Base-by-base conservation (phyloP, 2,797 vertebrate genomes). In the Oreonectes daqikongensis region DNA sequence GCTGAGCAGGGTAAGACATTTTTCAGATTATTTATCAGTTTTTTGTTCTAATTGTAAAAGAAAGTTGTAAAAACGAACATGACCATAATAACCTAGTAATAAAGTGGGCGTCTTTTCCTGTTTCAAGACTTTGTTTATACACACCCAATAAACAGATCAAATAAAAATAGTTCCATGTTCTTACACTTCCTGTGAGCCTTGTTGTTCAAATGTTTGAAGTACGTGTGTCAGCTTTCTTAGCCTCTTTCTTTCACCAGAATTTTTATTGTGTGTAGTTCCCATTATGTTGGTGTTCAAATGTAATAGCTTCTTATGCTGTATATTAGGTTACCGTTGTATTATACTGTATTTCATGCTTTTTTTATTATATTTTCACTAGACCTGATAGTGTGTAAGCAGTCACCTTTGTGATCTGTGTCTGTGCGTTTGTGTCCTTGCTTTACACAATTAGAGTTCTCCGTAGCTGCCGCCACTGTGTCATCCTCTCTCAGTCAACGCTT, bases 401-500 rank as follows among this genome's bases (percentile, higher is more conserved):
- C 64, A 72, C 65, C 52, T 78, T 50, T 81, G 50, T 82, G 61
- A 61, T 74, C 30, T 83, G 79, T 84, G 73, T 73, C 61, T 79
- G 76, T 84, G 65, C 77, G 38, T 71, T 35, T 57, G 63, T 28
- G 18, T 75, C 28, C 32, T 14, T 60, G 61, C 24, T 77, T 69
- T 52, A 38, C 81, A 74, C 53, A 79, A 73, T 9, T 88, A 94
- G 95, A 94, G 15, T 71, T 86, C 63, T 64, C 82, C 79, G 60
- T 87, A 84, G 79, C 85, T 59, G 42, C 79, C n/a, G 84, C 89
- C 67, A 81, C 88, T 1, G 86, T 89, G 72, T 93, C 89, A 15
- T 44, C 88, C 28, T 84, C 90, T 32, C 63, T 86, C 83, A 87
- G 86, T 80, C 92, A 92, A 83, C 83, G 57, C 8, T 88, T 93